Percentiles rank a stretch among this genome's conserved stretches.
Conservation (phyloP, 2,888 invertebrate species). For the Lasius platythorax region DNA sequence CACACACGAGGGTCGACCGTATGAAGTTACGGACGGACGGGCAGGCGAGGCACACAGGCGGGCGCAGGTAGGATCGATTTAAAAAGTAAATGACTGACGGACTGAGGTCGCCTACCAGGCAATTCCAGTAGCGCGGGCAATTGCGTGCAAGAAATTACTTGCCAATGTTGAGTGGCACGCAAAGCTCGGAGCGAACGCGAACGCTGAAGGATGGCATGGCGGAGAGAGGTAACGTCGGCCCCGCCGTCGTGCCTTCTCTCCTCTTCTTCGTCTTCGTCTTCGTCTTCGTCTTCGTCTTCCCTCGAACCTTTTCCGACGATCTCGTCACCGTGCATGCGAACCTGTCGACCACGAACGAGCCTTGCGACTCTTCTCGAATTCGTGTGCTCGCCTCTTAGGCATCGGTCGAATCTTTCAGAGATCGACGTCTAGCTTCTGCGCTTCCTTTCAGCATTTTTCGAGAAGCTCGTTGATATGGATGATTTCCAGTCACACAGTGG, state of each 20-base stretch:
- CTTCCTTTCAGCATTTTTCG: constrained; percentile 21
- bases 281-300: constrained; percentile 62
- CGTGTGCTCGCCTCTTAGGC: constrained; percentile 41
- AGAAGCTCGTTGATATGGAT: constrained; percentile 30
- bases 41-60: constrained; percentile 61
- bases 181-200: constrained; percentile 77
- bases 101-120: constrained; percentile 83
- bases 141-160: constrained; percentile 85
- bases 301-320: constrained; percentile 76
- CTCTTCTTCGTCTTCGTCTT: not conserved
- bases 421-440: constrained; percentile 37
- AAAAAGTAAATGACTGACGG: constrained; percentile 84
- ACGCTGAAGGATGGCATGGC: constrained; percentile 71
- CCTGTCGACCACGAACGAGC: constrained; percentile 66
- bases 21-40: constrained; percentile 41
- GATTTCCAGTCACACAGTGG: not conserved
- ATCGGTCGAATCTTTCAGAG: constrained; percentile 21
- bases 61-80: constrained; percentile 78
- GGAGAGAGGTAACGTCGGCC: constrained; percentile 26
- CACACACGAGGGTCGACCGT: constrained; percentile 49
- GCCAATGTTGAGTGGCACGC: constrained; percentile 82
- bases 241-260: constrained; percentile 16
- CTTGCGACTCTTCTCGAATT: constrained; percentile 63
- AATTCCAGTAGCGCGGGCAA: constrained; percentile 85
- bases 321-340: constrained; percentile 79